phyloP scores from a whole-genome alignment of 2,113 vertebrate genomes.

The Buteo buteo region DNA sequence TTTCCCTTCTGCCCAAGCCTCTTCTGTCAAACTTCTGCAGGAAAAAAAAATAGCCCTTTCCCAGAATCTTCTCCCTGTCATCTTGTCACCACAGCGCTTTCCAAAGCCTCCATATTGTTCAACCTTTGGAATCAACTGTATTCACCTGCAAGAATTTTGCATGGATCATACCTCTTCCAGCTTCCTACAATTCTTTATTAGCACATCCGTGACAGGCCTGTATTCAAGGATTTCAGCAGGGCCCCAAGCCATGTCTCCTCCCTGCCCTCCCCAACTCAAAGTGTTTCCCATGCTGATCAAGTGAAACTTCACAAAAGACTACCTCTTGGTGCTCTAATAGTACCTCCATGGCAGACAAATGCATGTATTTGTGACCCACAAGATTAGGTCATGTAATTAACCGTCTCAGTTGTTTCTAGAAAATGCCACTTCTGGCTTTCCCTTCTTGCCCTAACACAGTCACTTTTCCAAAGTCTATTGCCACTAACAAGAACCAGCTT shows the following conservation, averaged over 20 bases:
- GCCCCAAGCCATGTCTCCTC: background rate
- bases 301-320: background rate
- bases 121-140: background rate
- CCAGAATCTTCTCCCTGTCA: background rate
- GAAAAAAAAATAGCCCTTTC: background rate
- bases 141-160: background rate
- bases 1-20: background rate
- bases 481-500: background rate
- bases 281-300: background rate
- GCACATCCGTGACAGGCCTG: accelerated
- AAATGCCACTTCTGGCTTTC: background rate
- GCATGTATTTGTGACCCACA: accelerated
- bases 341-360: background rate
- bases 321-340: background rate
- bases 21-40: background rate
- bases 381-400: background rate
- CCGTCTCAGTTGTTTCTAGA: background rate
- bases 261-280: accelerated
- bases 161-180: background rate
- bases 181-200: background rate
- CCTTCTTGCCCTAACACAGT: background rate
- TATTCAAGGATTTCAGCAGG: background rate
- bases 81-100: background rate
- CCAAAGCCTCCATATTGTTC: background rate
- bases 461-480: background rate